phyloP scores from a whole-genome alignment of 2,113 vertebrate genomes.

The Eulemur macaco region DNA sequence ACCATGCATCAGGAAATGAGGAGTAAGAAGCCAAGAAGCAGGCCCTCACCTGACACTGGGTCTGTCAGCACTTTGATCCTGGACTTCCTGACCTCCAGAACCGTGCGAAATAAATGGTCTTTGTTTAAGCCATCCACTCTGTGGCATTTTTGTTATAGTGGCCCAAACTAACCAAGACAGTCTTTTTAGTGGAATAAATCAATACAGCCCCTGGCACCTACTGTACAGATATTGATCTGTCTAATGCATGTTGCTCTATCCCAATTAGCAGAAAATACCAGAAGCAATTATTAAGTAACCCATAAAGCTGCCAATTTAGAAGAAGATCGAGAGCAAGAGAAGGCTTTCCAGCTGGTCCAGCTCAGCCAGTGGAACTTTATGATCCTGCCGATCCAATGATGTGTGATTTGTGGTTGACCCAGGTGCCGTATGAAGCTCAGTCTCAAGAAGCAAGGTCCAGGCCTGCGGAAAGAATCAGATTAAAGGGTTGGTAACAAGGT shows the following conservation, averaged over 20 bases:
- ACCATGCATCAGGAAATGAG: not conserved
- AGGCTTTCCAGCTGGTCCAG: not conserved
- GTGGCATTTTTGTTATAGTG: not conserved
- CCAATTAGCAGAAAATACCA: constrained; percentile 55
- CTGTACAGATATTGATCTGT: constrained; percentile 54
- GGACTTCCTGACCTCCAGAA: not conserved
- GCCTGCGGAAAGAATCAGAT: not conserved
- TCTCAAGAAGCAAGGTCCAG: not conserved
- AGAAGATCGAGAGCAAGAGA: not conserved
- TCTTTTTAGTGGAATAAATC: constrained; percentile 56
- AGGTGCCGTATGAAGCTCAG: not conserved
- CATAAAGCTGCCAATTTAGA: not conserved
- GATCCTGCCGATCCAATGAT: not conserved
- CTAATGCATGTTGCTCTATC: constrained; percentile 62
- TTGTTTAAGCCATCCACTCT: not conserved
- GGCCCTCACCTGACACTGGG: not conserved
- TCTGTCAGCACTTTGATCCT: not conserved
- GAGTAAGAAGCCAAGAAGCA: not conserved
- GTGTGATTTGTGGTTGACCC: not conserved
- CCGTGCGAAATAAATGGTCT: not conserved
- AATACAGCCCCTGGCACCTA: constrained; percentile 36
- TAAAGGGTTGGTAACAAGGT: not conserved
- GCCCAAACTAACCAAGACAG: not conserved
- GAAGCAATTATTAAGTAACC: constrained; percentile 27
- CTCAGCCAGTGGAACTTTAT: not conserved